phyloP scores from a whole-genome alignment of 2,888 invertebrate species.

The Cheilosia scutellata region DNA sequence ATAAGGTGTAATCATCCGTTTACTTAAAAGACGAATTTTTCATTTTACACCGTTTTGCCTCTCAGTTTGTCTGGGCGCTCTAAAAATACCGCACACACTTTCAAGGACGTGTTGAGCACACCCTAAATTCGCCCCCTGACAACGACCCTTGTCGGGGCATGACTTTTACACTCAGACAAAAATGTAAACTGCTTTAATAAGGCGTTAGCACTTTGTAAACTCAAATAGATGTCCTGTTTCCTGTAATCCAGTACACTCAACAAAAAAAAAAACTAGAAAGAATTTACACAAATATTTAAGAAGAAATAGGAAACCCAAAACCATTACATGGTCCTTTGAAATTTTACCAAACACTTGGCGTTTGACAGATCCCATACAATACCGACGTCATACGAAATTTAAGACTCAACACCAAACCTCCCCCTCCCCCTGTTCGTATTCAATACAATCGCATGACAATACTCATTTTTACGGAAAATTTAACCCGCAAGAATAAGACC shows the following conservation, averaged over 20 bases:
- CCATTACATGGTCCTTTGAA: slow-evolving; percentile 10
- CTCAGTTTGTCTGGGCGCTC: too few relatives aligned
- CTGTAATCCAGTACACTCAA: not conserved
- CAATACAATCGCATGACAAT: slow-evolving; percentile 34
- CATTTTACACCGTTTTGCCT: too few relatives aligned
- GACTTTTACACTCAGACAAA: too few relatives aligned
- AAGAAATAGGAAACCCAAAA: slow-evolving; percentile 7
- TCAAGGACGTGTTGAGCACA: too few relatives aligned
- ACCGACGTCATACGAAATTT: slow-evolving; percentile 27
- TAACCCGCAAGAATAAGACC: slow-evolving; percentile 25
- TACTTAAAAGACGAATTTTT: too few relatives aligned
- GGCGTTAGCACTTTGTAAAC: too few relatives aligned
- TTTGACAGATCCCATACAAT: not conserved
- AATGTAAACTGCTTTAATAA: too few relatives aligned
- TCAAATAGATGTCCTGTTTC: not conserved
- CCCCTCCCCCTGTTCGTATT: not conserved
- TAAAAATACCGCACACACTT: too few relatives aligned
- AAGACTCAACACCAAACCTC: not conserved
- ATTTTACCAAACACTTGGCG: not conserved
- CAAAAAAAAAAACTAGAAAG: not conserved
- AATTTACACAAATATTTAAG: slow-evolving; percentile 22
- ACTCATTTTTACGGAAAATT: slow-evolving; percentile 38
- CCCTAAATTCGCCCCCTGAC: too few relatives aligned
- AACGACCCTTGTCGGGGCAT: too few relatives aligned
- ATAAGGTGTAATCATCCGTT: too few relatives aligned